Evolutionary conservation across 2,888 invertebrate genomes (phyloP).

Genomic region (Apeira syringaria): DNA sequence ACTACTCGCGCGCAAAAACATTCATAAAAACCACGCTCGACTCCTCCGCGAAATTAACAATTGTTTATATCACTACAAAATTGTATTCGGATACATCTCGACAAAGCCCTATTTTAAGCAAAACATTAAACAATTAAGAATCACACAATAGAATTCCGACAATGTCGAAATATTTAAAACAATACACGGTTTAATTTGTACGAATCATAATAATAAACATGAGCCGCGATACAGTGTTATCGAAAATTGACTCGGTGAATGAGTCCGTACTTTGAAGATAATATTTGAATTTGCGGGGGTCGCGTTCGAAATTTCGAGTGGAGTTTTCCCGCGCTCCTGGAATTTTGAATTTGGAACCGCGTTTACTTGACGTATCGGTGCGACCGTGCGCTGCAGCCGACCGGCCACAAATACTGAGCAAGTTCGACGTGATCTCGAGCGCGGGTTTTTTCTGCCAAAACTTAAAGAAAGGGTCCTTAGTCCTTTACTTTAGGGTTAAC

Average conservation of each 20-base stretch:
- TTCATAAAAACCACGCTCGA: constrained; percentile 76
- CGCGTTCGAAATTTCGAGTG: constrained; percentile 39
- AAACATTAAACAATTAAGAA: constrained; percentile 71
- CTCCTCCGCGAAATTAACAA: constrained; percentile 77
- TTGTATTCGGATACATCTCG: constrained; percentile 66
- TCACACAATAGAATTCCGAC: constrained; percentile 72
- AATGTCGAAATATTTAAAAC: constrained; percentile 75
- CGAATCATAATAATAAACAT: constrained; percentile 73
- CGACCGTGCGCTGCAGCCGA: constrained; percentile 75
- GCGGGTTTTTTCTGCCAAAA: constrained; percentile 74
- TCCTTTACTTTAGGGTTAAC: constrained; percentile 72
- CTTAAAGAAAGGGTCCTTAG: constrained; percentile 70
- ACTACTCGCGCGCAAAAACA: constrained; percentile 76
- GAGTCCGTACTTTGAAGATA: constrained; percentile 33
- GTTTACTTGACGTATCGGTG: constrained; percentile 48
- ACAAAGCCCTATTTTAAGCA: constrained; percentile 62
- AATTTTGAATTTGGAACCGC: constrained; percentile 43
- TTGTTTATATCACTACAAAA: constrained; percentile 73
- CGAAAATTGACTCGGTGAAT: constrained; percentile 46
- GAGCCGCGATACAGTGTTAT: constrained; percentile 54
- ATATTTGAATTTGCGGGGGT: constrained; percentile 35
- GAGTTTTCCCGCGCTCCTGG: constrained; percentile 76
- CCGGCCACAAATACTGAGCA: constrained; percentile 69
- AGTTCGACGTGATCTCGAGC: constrained; percentile 48
- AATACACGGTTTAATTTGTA: constrained; percentile 70